phyloP scores from a whole-genome alignment of 2,113 vertebrate genomes.

The Oncorhynchus mykiss region DNA sequence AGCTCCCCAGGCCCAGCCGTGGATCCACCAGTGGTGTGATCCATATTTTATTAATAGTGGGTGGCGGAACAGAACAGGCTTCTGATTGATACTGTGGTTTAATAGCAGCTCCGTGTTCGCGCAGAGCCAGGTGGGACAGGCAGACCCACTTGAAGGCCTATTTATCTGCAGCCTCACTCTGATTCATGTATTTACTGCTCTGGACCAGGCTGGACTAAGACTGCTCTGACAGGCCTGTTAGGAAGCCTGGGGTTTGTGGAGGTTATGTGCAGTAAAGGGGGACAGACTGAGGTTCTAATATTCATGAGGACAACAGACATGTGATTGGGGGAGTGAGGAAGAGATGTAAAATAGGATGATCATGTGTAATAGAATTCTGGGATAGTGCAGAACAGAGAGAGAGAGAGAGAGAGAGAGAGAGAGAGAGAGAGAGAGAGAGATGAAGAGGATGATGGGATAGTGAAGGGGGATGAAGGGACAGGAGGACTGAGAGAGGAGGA shows the following conservation, averaged over 20 bases:
- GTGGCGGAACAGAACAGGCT: conserved; percentile 30
- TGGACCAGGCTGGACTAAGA: not conserved
- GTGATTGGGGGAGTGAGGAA: not conserved
- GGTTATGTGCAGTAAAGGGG: conserved; percentile 10
- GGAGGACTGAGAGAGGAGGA: not conserved
- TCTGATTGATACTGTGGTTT: conserved; percentile 71
- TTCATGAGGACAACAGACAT: conserved; percentile 69
- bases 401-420: conserved; percentile 26
- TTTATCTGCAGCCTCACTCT: conserved; percentile 42
- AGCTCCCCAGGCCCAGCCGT: conserved; percentile 69
- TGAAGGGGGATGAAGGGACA: not conserved
- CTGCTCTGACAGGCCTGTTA: not conserved
- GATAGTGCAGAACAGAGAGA: conserved; percentile 17
- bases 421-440: not conserved
- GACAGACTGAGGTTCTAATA: conserved; percentile 65
- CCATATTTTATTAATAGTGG: conserved; percentile 81
- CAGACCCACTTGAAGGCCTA: conserved; percentile 48
- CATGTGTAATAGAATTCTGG: too few species aligned
- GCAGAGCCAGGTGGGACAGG: conserved; percentile 39
- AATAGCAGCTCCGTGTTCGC: conserved; percentile 36
- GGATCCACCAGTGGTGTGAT: conserved; percentile 71
- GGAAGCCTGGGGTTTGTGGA: conserved; percentile 15
- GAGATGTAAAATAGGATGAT: too few species aligned
- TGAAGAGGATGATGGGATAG: conserved; percentile 6
- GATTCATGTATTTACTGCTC: conserved; percentile 31